Evolutionary conservation across 2,888 invertebrate species (phyloP), one percentile per base, ranked within the genome.

Genomic region (Drosophila borealis): DNA sequence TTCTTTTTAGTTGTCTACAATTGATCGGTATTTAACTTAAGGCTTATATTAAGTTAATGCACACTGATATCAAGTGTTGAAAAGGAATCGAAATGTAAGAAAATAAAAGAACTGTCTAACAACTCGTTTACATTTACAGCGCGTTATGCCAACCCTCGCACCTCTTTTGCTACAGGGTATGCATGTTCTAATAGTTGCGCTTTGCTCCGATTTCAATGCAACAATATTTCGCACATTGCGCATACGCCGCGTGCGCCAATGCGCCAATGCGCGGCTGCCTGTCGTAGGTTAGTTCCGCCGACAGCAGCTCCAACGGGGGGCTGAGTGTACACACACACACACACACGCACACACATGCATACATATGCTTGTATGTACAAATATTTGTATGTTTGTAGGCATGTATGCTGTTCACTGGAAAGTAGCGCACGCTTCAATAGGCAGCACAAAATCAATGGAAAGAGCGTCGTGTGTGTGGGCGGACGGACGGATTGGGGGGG

Each of bases 211-310:
- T 62, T 66, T 39, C 42, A 55, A 19, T 70, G 61, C 45, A 65
- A 42, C n/a, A 48, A 56, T 42, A 21, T 37, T 55, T 45, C 44
- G 53, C 49, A 57, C 33, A 74, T 77, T 70, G 70, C 74, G 74
- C 74, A 77, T 77, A 77, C 76, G 76, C 70, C 63, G 74, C 59
- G 75, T 72, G 66, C 49, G 65, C 71, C 78, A 79, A 73, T 53
- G 62, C 54, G 50, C 42, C 78, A 78, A 76, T 53, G 62, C 54
- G 50, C 42, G 44, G 49, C 46, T 34, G 66, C 48, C 67, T 79
- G 80, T 66, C 80, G 63, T 79, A 80, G 79, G 80, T 77, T 77
- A 79, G 78, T 76, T 48, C 61, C 49, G 37, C 45, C 45, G 57
- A 8, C 25, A 45, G 34, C 25, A 45, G 65, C 49, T 57, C 39